Conservation (phyloP, 37 sponge, comb jelly and placozoan species). For the Petrosia ficiformis region DNA sequence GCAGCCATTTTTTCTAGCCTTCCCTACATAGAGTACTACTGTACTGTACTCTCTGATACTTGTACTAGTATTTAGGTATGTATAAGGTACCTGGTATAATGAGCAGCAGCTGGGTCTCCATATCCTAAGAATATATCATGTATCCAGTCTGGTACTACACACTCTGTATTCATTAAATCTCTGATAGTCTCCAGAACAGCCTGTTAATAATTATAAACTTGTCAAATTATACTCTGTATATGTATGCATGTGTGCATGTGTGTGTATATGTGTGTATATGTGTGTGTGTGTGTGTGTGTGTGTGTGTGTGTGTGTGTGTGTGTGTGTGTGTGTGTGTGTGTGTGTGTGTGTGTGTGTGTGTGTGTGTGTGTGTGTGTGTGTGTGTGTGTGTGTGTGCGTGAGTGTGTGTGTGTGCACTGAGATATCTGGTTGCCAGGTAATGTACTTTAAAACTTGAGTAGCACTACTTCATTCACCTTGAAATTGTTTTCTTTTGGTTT, state of each 20-base stretch:
- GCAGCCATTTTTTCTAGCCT: neutral
- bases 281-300: neutral
- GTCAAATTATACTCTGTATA: too few species aligned
- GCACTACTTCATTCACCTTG: constrained; percentile 36
- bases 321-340: too few species aligned
- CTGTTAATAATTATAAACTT: constrained; percentile 25
- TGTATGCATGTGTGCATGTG: neutral
- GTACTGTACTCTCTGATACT: neutral
- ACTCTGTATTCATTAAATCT: constrained; percentile 94
- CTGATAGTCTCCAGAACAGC: constrained; percentile 98
- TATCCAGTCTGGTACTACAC: constrained; percentile 96
- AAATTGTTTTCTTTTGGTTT: constrained; percentile 99
- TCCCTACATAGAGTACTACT: neutral
- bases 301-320: neutral
- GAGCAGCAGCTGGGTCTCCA: constrained; percentile 91
- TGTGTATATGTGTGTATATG: neutral
- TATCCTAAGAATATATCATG: constrained; percentile 97
- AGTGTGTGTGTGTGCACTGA: too few species aligned
- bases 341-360: too few species aligned
- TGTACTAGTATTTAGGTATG: too few species aligned
- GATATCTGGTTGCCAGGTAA: too few species aligned
- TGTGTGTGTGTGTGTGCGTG: too few species aligned
- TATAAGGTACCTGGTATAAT: constrained; percentile 62
- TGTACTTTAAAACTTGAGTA: neutral
- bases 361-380: too few species aligned